Conservation (phyloP, 2,888 invertebrate species). For the Drosophila basisetae region DNA sequence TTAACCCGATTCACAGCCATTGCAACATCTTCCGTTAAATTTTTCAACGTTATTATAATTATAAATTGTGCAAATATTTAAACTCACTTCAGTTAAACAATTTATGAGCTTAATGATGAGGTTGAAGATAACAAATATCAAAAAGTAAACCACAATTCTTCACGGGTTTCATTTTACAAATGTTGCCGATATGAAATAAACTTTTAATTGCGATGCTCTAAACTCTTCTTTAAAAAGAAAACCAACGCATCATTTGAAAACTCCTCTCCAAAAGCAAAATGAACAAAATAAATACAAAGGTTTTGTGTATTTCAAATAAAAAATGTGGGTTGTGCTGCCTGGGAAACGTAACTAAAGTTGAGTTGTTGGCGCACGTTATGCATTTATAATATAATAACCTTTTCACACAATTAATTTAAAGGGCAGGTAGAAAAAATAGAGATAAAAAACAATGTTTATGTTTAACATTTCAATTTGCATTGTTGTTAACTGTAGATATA, state of each 20-base stretch:
- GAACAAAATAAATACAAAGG: slow-evolving; percentile 40
- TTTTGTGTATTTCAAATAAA: slow-evolving; percentile 43
- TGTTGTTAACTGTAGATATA: slow-evolving; percentile 21
- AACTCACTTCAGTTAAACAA: slow-evolving; percentile 31
- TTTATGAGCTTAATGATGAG: slow-evolving; percentile 22
- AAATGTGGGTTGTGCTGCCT: slow-evolving; percentile 37
- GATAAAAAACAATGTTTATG: slow-evolving; percentile 34
- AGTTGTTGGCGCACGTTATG: slow-evolving; percentile 50
- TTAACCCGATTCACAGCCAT: slow-evolving; percentile 55
- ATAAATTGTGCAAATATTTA: slow-evolving; percentile 54
- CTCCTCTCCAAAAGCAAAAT: slow-evolving; percentile 45
- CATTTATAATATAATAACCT: slow-evolving; percentile 63
- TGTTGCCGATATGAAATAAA: slow-evolving; percentile 58
- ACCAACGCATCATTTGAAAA: slow-evolving; percentile 25
- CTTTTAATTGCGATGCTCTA: slow-evolving; percentile 42
- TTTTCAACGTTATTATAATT: slow-evolving; percentile 48
- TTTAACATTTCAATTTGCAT: slow-evolving; percentile 62
- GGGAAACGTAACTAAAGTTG: slow-evolving; percentile 49
- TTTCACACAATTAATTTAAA: slow-evolving; percentile 74
- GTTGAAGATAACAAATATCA: slow-evolving; percentile 7
- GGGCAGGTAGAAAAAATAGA: slow-evolving; percentile 21
- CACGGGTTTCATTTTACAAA: slow-evolving; percentile 8
- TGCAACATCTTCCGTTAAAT: slow-evolving; percentile 50
- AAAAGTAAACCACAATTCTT: slow-evolving; percentile 39
- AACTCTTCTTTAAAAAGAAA: slow-evolving; percentile 8